A percentile compares a stretch with the other conserved stretches of the same genome.
phyloP scores from a whole-genome alignment of 2,888 invertebrate genomes.

The Epistrophella euchroma region DNA sequence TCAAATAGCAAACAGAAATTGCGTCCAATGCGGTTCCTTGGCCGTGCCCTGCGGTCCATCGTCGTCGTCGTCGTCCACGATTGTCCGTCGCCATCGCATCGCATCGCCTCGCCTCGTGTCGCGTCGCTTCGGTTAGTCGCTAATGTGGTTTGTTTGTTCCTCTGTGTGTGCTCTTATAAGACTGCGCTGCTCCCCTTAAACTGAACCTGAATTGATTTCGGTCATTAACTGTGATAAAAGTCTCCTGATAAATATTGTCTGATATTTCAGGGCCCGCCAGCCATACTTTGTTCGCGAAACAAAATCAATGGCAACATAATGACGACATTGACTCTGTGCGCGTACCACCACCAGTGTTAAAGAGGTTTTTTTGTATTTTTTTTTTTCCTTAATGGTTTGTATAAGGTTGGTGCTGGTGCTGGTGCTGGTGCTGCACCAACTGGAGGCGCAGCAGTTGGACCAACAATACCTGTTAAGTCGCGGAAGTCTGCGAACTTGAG shows the following conservation, averaged over 20 bases:
- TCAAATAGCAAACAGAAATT: slow-evolving; percentile 73
- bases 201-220: slow-evolving; percentile 70
- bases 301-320: slow-evolving; percentile 73
- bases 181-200: slow-evolving; percentile 38
- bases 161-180: background rate
- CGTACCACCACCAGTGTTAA: background rate
- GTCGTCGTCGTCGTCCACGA: too few species aligned
- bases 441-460: slow-evolving; percentile 10
- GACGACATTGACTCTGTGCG: slow-evolving; percentile 71
- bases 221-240: slow-evolving; percentile 71
- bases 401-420: slow-evolving; percentile 14
- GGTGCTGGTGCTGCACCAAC: slow-evolving; percentile 13
- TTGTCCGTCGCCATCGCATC: background rate
- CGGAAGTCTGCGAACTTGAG: slow-evolving; percentile 69
- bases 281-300: slow-evolving; percentile 57
- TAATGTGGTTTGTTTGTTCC: background rate
- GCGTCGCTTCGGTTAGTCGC: background rate
- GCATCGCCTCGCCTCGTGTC: background rate
- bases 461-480: slow-evolving; percentile 55
- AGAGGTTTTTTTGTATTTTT: background rate
- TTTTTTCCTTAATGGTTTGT: background rate
- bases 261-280: slow-evolving; percentile 63
- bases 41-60: slow-evolving; percentile 22
- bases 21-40: slow-evolving; percentile 53
- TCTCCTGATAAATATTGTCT: slow-evolving; percentile 66